These are phyloP conservation scores for Jaculus jaculus DNA, from an alignment of 2,113 vertebrate species.

Conservation along the genomic window DNA sequence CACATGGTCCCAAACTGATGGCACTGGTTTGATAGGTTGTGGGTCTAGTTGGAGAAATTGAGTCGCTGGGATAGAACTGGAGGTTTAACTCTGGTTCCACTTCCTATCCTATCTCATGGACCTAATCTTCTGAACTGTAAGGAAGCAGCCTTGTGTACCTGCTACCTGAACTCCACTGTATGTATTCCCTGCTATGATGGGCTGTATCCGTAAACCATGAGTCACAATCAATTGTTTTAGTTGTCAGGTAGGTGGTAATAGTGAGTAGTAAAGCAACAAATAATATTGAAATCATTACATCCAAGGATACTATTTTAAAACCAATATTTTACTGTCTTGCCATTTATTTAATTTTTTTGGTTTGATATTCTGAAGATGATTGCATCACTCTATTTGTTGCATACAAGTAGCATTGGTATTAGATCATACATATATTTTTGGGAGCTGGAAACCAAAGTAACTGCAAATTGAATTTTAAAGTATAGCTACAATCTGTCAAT, in stretches of 20 bases:
- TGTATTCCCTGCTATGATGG: not conserved
- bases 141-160: too few species aligned
- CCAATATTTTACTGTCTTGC: not conserved
- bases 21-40: not conserved
- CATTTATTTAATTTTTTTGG: not conserved
- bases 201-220: not conserved
- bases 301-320: not conserved
- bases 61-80: not conserved
- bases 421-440: not conserved
- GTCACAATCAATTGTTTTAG: too few species aligned
- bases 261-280: not conserved
- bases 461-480: slow-evolving; percentile 7
- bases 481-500: not conserved
- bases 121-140: not conserved
- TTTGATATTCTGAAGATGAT: slow-evolving; percentile 13
- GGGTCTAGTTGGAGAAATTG: not conserved
- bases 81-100: not conserved
- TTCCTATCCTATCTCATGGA: not conserved
- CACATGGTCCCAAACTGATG: not conserved
- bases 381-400: not conserved
- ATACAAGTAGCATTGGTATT: not conserved
- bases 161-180: not conserved
- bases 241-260: not conserved
- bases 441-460: not conserved
- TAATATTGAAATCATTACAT: not conserved